Evolutionary conservation across 2,888 invertebrate species (phyloP), one percentile per base, ranked within the genome.

Genomic region (Abscondita cerata): DNA sequence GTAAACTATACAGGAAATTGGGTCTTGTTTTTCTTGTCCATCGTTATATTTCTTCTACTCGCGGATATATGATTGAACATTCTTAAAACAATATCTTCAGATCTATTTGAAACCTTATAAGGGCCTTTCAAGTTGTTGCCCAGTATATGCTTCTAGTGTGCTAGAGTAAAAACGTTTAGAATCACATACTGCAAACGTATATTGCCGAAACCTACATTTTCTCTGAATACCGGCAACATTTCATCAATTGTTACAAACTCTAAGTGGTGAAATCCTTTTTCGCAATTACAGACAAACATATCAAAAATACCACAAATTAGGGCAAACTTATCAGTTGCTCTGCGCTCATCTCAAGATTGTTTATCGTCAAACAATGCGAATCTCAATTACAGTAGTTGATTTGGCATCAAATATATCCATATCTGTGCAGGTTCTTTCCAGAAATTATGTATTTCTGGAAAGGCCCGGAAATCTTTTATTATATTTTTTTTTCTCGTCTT

Each of bases 161-260:
- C 34, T 34, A 2, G 34, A 13, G 15, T 51, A 51, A 34, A 51
- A 51, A n/a, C 5, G n/a, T 15, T 51, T 51, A 1, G 34, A 31
- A 34, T 34, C 50, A 13, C 13, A 33, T 34, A 51, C 12, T 2
- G 50, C 50, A 13, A 51, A 31, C 9, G n/a, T 41, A 41, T 12
- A 41, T 15, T 41, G 41, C 1, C 13, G 41, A 16, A 41, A 41
- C 2, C 44, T 12, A 36, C 55, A 40, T 44, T 38, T 48, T 15
- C 59, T 18, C 62, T 50, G 44, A 61, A 66, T 13, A 38, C 48
- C 8, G 58, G 20, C 1, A 60, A 34, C 52, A 61, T 66, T 48
- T 66, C 64, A 47, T 64, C 62, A 41, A 66, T 56, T 15, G 51
- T 53, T 34, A 51, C 62, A 48, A 48, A 64, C 41, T 57, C 55